These are phyloP conservation scores for Himalopsyche japonica DNA, from an alignment of 2,888 invertebrate species.

Conservation along the genomic window DNA sequence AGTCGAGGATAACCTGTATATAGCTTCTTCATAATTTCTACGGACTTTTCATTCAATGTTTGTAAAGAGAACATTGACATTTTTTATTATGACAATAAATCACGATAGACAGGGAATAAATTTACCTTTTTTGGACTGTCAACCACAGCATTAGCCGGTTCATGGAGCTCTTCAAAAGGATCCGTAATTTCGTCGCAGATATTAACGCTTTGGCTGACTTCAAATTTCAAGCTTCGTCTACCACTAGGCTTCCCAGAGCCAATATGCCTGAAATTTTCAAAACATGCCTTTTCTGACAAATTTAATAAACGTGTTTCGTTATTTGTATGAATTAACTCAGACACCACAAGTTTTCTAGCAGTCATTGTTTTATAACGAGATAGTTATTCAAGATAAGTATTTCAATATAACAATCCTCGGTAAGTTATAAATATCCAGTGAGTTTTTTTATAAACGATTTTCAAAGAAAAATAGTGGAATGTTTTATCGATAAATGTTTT, in stretches of 20 bases:
- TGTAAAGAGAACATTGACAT: too few species aligned
- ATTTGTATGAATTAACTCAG: not conserved
- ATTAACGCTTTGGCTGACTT: not conserved
- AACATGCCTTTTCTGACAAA: not conserved
- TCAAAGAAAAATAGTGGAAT: too few species aligned
- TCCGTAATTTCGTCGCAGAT: not conserved
- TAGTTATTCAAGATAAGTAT: too few species aligned
- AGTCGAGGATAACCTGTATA: too few species aligned
- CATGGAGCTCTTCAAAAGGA: constrained; percentile 19
- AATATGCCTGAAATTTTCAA: not conserved
- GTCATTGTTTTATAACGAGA: not conserved
- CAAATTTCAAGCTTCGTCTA: not conserved
- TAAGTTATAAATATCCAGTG: too few species aligned
- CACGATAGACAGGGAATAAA: too few species aligned
- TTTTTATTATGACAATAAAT: too few species aligned
- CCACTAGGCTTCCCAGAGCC: not conserved
- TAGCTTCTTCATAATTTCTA: too few species aligned
- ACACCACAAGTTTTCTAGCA: not conserved
- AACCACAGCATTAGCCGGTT: not conserved
- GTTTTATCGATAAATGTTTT: too few species aligned
- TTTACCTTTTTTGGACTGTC: not conserved
- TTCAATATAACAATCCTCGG: too few species aligned
- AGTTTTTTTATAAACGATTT: too few species aligned
- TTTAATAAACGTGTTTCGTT: not conserved
- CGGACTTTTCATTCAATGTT: too few species aligned